Percentiles rank a stretch among this genome's conserved stretches.
Conservation (phyloP, 2,888 invertebrate genomes). For the Sphinx pinastri region DNA sequence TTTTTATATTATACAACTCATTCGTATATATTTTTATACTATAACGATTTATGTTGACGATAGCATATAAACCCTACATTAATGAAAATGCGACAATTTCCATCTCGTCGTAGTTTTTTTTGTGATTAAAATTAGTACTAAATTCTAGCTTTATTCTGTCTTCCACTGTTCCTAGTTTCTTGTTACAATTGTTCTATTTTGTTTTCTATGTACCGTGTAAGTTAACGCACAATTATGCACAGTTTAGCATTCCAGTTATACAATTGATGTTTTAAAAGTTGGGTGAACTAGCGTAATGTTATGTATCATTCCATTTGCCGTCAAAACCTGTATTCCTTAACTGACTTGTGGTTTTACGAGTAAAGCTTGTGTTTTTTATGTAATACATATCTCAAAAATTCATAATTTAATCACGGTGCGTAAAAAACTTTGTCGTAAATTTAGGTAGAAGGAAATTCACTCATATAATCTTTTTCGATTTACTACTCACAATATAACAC, state of each 20-base stretch:
- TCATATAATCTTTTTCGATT: too few relatives aligned
- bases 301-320: neutral
- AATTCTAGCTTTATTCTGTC: constrained; percentile 7
- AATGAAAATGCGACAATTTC: neutral
- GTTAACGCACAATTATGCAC: neutral
- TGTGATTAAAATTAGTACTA: neutral
- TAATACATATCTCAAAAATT: too few relatives aligned
- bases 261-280: neutral
- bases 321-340: too few relatives aligned
- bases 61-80: too few relatives aligned
- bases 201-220: neutral
- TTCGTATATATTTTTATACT: too few relatives aligned
- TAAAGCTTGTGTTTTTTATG: too few relatives aligned
- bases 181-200: constrained; percentile 8
- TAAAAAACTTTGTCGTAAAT: too few relatives aligned
- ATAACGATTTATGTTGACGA: too few relatives aligned
- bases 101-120: neutral
- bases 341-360: too few relatives aligned
- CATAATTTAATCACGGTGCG: too few relatives aligned
- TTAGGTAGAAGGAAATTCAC: too few relatives aligned
- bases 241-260: neutral
- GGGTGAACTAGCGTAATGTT: neutral
- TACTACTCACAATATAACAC: neutral
- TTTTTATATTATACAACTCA: too few relatives aligned
- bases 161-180: constrained; percentile 12